Base-by-base conservation (phyloP, 37 sponge, comb jelly and placozoan genomes). In the Sycon ciliatum region DNA sequence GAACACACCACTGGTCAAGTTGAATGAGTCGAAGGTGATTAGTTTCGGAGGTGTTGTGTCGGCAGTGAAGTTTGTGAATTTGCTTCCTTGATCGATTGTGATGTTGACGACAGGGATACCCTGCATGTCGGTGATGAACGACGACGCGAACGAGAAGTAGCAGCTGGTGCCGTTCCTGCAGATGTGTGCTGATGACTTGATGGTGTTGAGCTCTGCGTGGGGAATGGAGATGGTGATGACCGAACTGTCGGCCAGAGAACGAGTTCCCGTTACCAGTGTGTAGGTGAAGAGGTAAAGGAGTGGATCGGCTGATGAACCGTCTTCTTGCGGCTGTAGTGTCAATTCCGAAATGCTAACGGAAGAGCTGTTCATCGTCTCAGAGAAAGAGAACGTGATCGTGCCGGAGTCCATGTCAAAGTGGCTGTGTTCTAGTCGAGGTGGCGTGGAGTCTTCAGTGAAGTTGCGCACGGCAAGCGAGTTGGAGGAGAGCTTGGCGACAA, bases 11-110 rank as follows among this genome's bases (percentile, higher is more conserved):
- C 28, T 7, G 22, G 63, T 34, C 53, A 86, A 35, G 38, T 73
- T 26, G 6, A 73, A 89, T 11, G 36, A 38, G 2, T 7, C 26
- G 26, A 87, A 92, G 16, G 67, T 55, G 5, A 72, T 20, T 0
- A 92, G 69, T 0, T 32, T 6, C n/a, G 93, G 93, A 62, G 69
- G 62, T 23, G 53, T 75, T 18, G 69, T 82, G 75, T 92, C 93
- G 0, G 77, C 36, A 22, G 56, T 76, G 54, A 82, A 81, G 57
- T 49, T 79, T 13, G 11, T 73, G 9, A 62, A 88, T 65, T 74
- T 67, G 3, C 79, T 39, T 13, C 83, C 87, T 58, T 79, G 81
- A 7, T 24, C 63, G 63, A 22, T 24, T 23, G 27, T 9, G 7
- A 11, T 58, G 0, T 70, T 72, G n/a, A 62, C 60, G n/a, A 89